Percentiles rank a stretch among this genome's conserved stretches.
Evolutionary conservation across 2,888 invertebrate genomes (phyloP).

Genomic region (Seira musarum): DNA sequence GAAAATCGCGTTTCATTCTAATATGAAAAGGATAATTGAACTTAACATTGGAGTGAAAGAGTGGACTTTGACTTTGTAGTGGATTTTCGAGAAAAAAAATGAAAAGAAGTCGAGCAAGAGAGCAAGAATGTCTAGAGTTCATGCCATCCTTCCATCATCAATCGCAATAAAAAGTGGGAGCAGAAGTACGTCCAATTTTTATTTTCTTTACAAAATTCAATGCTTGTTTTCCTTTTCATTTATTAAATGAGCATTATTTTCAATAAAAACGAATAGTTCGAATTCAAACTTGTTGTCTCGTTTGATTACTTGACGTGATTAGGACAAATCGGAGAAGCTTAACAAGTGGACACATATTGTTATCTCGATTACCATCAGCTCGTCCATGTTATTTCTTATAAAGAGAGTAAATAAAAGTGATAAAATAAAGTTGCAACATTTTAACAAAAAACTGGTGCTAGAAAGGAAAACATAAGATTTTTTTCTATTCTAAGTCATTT

Average conservation of each 20-base stretch:
- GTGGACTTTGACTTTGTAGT: neutral
- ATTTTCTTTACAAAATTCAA: constrained; percentile 3
- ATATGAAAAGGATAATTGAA: neutral
- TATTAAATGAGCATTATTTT: constrained; percentile 6
- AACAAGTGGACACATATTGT: neutral
- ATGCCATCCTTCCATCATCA: neutral
- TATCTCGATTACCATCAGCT: neutral
- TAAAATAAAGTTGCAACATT: neutral
- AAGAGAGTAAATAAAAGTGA: neutral
- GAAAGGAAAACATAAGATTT: neutral
- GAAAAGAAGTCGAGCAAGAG: constrained; percentile 22
- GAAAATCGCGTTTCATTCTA: neutral
- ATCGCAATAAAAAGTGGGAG: constrained; percentile 6
- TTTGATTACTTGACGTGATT: constrained; percentile 24
- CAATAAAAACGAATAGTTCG: neutral
- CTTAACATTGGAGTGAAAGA: neutral
- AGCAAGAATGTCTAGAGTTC: neutral
- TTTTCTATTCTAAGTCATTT: neutral
- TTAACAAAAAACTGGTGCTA: neutral
- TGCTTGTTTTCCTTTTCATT: neutral
- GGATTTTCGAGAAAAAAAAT: neutral
- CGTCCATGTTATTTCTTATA: neutral
- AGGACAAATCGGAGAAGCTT: constrained; percentile 27
- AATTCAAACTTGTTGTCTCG: neutral
- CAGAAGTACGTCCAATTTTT: constrained; percentile 10